These are phyloP conservation scores for Aphaenogaster rudis DNA, from an alignment of 1,140 invertebrate genomes.

Conservation along the genomic window DNA sequence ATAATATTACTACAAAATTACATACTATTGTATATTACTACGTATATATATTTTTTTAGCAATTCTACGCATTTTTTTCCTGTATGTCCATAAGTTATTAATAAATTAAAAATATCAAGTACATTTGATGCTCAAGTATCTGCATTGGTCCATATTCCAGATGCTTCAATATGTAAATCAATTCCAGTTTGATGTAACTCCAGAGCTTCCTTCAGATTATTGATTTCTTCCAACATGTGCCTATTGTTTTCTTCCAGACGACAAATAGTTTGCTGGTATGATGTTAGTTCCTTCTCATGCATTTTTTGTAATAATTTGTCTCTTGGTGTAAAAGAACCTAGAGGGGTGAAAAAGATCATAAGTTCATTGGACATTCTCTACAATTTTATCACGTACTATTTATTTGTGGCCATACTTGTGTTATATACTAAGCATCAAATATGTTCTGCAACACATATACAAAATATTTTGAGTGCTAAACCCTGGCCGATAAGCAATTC, in stretches of 20 bases:
- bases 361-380: neutral
- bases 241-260: slow-evolving; percentile 78
- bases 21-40: neutral
- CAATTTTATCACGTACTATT: neutral
- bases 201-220: slow-evolving; percentile 71
- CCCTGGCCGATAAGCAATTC: neutral
- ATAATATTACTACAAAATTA: neutral
- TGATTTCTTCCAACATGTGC: slow-evolving; percentile 75
- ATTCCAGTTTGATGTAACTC: slow-evolving; percentile 62
- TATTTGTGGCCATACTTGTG: neutral
- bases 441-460: neutral
- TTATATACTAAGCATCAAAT: neutral
- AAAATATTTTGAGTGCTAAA: neutral
- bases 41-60: neutral
- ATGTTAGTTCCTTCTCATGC: slow-evolving; percentile 68
- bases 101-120: slow-evolving; percentile 10
- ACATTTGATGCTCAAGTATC: neutral
- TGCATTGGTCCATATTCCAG: slow-evolving; percentile 57
- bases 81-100: neutral
- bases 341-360: neutral
- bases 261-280: slow-evolving; percentile 75
- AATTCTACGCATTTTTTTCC: neutral
- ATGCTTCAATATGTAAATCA: slow-evolving; percentile 70
- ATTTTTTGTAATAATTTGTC: slow-evolving; percentile 66
- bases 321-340: slow-evolving; percentile 71